Evolutionary conservation across 64 coral and sea anemone species (phyloP).

Genomic region (Pocillopora verrucosa): DNA sequence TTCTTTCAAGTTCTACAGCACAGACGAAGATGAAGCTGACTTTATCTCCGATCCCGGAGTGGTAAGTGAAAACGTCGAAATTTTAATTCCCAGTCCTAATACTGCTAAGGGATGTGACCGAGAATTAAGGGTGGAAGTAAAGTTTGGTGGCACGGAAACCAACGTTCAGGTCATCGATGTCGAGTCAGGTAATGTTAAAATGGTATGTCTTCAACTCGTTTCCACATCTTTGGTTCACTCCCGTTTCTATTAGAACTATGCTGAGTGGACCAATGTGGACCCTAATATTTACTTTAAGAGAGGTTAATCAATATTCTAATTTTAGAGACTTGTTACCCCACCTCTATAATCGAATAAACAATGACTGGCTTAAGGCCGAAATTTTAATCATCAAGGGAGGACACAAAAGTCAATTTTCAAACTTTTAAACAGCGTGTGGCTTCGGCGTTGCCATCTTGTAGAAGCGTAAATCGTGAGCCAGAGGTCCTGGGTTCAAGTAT

Average conservation of each 20-base stretch:
- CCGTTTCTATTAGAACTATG: not conserved
- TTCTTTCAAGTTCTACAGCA: not conserved
- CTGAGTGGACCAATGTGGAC: not conserved
- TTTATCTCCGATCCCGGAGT: not conserved
- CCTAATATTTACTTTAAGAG: not conserved
- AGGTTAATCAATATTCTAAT: no score
- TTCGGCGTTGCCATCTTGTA: no score
- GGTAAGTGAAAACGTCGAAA: not conserved
- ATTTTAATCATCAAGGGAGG: no score
- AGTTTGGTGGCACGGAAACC: slow-evolving; percentile 22
- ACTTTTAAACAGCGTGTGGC: no score
- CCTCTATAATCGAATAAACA: no score
- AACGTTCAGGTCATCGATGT: not conserved
- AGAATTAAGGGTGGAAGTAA: slow-evolving; percentile 3
- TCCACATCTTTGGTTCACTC: not conserved
- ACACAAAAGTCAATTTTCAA: no score
- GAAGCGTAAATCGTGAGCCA: no score
- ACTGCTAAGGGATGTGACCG: slow-evolving; percentile 14
- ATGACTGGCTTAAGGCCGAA: no score
- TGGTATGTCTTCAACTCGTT: not conserved
- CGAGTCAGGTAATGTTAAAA: not conserved
- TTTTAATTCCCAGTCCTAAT: not conserved
- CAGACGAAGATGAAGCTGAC: not conserved
- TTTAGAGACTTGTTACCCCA: no score
- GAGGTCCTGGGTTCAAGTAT: no score